Base-by-base conservation (phyloP, 2,113 vertebrate species). In the Nothobranchius furzeri region DNA sequence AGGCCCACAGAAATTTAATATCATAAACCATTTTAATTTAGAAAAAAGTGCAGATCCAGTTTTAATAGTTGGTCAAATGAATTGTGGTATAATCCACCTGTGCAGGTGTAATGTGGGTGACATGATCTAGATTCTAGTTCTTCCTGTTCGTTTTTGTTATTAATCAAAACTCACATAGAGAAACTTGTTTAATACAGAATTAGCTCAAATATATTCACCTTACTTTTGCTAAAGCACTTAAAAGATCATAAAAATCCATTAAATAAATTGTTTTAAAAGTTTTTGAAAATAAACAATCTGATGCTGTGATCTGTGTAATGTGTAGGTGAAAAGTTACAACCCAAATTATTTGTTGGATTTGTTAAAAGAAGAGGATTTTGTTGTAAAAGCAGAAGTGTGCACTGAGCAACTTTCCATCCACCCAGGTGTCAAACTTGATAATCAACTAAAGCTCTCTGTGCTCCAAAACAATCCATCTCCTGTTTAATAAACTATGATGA, bases 401-500 rank as follows among this genome's bases (percentile, higher is more conserved):
- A 48, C 76, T 75, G n/a, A 10, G 51, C 62, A 6, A 2, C 15
- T 53, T 58, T 64, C 76, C 76, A 59, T 58, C 43, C 73, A 59
- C 60, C 43, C 73, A 83, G 83, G 67, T 59, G 57, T 48, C 37
- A 64, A 54, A 20, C 42, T 64, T 78, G 76, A 55, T 65, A 48
- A 78, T 81, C 64, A 45, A n/a, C 53, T 66, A 7, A 0, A 72
- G 68, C 70, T 30, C 77, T 60, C 70, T 74, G 85, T 82, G 73
- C 57, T 82, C 70, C 57, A 64, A 66, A 84, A 64, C 77, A 61
- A 64, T 55, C 69, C 72, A 65, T 80, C 75, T 85, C 77, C 57
- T 67, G 14, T 60, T 15, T 56, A 89, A 89, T 88, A 89, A 89
- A 91, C 76, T 58, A 71, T 63, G 40, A 74, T n/a, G 58, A 75